These are phyloP conservation scores for Euzetes globulus DNA, from an alignment of 2,888 invertebrate genomes.

Conservation along the genomic window DNA sequence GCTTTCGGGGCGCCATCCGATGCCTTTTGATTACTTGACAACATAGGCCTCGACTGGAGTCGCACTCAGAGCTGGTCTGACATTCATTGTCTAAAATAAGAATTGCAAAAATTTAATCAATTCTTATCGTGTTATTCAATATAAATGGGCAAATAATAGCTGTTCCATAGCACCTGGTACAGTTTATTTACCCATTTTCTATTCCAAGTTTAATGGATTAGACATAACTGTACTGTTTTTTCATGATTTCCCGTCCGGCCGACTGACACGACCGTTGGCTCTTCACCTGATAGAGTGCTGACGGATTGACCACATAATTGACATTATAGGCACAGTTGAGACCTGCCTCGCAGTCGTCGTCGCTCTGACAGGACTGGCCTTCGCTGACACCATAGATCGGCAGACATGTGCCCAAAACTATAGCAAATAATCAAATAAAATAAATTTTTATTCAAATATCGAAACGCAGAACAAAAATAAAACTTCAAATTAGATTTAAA, in stretches of 20 bases:
- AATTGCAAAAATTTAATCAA: too few relatives aligned
- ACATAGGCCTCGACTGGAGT: slow-evolving; percentile 73
- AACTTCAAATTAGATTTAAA: too few relatives aligned
- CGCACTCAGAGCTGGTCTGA: slow-evolving; percentile 71
- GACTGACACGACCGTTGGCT: slow-evolving; percentile 25
- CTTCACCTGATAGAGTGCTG: slow-evolving; percentile 44
- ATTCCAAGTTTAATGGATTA: too few relatives aligned
- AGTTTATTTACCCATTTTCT: too few relatives aligned
- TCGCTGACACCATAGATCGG: slow-evolving; percentile 66
- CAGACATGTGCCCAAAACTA: slow-evolving; percentile 57
- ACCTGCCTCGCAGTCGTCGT: slow-evolving; percentile 76
- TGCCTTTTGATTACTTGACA: slow-evolving; percentile 79
- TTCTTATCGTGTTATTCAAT: too few relatives aligned
- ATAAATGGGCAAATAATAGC: too few relatives aligned
- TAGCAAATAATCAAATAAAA: too few relatives aligned
- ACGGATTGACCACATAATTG: slow-evolving; percentile 54
- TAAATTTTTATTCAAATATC: too few relatives aligned
- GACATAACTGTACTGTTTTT: slow-evolving; percentile 62
- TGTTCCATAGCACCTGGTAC: too few relatives aligned
- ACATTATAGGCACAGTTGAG: slow-evolving; percentile 62
- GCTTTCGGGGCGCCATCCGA: slow-evolving; percentile 73
- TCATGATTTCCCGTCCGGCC: slow-evolving; percentile 44
- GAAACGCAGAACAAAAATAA: too few relatives aligned
- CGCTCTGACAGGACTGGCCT: slow-evolving; percentile 71
- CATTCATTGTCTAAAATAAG: slow-evolving; percentile 68